Evolutionary conservation across 2,113 vertebrate species (phyloP).

Genomic region (Thamnophis sirtalis): DNA sequence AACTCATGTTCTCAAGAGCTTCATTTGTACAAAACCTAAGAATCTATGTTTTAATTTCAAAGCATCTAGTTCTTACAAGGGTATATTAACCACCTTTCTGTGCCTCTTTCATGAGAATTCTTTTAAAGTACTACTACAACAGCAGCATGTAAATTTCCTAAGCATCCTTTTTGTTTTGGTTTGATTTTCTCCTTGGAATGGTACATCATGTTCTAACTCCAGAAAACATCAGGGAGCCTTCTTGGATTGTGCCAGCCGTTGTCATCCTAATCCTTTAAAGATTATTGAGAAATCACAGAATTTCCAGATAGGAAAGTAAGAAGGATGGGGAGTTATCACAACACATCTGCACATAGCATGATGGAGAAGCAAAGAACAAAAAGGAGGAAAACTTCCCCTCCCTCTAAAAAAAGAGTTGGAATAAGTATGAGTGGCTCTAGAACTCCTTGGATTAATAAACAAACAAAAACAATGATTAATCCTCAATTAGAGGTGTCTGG

Average conservation of each 20-base stretch:
- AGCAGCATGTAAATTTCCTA: background rate
- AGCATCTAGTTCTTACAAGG: background rate
- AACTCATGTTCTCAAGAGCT: background rate
- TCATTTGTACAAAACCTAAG: background rate
- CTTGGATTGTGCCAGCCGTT: background rate
- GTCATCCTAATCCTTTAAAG: background rate
- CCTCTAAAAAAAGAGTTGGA: background rate
- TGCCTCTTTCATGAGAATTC: background rate
- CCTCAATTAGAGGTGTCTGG: background rate
- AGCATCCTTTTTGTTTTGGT: background rate
- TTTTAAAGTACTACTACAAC: background rate
- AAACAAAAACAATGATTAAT: background rate
- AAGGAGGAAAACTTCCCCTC: background rate
- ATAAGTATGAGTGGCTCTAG: background rate
- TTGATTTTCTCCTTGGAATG: background rate
- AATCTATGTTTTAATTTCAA: background rate
- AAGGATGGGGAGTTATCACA: background rate
- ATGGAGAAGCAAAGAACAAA: background rate
- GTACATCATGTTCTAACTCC: background rate
- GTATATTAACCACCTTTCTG: no score
- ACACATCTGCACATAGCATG: background rate
- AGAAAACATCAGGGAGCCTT: background rate
- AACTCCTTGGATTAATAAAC: background rate
- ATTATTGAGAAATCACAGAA: background rate
- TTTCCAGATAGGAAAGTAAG: background rate